A percentile compares a stretch with the other conserved stretches of the same genome.
phyloP scores from a whole-genome alignment of 2,888 invertebrate genomes.

The Operophtera brumata region DNA sequence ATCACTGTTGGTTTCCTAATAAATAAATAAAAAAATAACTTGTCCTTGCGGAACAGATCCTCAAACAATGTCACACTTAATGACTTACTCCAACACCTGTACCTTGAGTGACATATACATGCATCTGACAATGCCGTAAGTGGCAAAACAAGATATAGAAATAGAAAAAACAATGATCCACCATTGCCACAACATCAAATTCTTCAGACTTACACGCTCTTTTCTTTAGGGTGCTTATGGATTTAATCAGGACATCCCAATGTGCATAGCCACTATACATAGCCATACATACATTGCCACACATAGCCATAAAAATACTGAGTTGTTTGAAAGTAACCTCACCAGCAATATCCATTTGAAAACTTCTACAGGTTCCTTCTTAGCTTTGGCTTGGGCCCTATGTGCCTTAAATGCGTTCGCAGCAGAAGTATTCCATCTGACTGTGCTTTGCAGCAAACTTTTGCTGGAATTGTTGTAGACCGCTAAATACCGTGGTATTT shows the following conservation, averaged over 20 bases:
- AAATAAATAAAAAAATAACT: too few relatives aligned
- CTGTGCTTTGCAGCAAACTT: slow-evolving; percentile 38
- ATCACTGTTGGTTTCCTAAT: too few relatives aligned
- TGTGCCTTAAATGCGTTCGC: slow-evolving; percentile 48
- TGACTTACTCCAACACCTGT: too few relatives aligned
- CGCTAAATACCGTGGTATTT: slow-evolving; percentile 35
- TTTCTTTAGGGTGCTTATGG: not conserved
- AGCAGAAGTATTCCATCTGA: slow-evolving; percentile 48
- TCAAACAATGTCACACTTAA: too few relatives aligned
- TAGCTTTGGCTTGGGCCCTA: slow-evolving; percentile 38
- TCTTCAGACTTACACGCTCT: not conserved
- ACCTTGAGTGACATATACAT: too few relatives aligned
- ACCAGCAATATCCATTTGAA: slow-evolving; percentile 72
- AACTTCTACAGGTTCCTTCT: slow-evolving; percentile 61
- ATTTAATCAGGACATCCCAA: too few relatives aligned
- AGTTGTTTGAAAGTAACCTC: slow-evolving; percentile 25
- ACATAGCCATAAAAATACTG: not conserved
- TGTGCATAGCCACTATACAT: too few relatives aligned
- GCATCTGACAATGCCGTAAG: too few relatives aligned
- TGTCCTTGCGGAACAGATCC: too few relatives aligned
- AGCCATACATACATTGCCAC: too few relatives aligned
- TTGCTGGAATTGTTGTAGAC: slow-evolving; percentile 34
- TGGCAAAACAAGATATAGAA: too few relatives aligned
- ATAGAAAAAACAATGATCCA: too few relatives aligned
- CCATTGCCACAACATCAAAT: not conserved